phyloP scores from a whole-genome alignment of 1,140 invertebrate species.

The Aphidius gifuensis region DNA sequence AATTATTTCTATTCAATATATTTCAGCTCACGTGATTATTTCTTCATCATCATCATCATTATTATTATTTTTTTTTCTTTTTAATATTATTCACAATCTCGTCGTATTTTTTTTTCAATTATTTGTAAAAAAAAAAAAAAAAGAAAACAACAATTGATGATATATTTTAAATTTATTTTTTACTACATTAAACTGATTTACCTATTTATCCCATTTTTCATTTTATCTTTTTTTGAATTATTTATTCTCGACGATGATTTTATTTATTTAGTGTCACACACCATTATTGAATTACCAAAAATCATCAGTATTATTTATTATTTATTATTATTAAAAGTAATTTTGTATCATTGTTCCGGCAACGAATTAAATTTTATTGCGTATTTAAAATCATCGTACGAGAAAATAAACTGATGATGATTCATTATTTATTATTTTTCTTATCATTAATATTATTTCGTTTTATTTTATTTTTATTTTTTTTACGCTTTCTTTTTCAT shows the following conservation, averaged over 20 bases:
- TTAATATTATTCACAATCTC: slow-evolving; percentile 3
- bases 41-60: background rate
- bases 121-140: slow-evolving; percentile 8
- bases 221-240: background rate
- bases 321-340: background rate
- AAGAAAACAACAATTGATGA: slow-evolving; percentile 3
- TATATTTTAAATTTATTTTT: background rate
- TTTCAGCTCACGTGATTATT: slow-evolving; percentile 8
- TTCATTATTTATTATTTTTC: slow-evolving; percentile 21
- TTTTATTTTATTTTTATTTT: slow-evolving; percentile 18
- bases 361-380: background rate
- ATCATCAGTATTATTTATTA: background rate
- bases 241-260: background rate
- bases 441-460: slow-evolving; percentile 24
- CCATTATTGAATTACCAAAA: background rate
- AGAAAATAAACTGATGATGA: slow-evolving; percentile 31
- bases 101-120: slow-evolving; percentile 4
- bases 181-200: background rate
- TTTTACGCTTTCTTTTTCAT: slow-evolving; percentile 17
- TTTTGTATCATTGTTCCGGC: slow-evolving; percentile 12
- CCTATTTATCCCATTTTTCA: slow-evolving; percentile 4
- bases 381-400: slow-evolving; percentile 27
- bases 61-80: background rate
- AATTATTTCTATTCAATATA: background rate
- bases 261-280: background rate